These are phyloP conservation scores for Tetranychus truncatus DNA, from an alignment of 2,888 invertebrate genomes.

Conservation along the genomic window DNA sequence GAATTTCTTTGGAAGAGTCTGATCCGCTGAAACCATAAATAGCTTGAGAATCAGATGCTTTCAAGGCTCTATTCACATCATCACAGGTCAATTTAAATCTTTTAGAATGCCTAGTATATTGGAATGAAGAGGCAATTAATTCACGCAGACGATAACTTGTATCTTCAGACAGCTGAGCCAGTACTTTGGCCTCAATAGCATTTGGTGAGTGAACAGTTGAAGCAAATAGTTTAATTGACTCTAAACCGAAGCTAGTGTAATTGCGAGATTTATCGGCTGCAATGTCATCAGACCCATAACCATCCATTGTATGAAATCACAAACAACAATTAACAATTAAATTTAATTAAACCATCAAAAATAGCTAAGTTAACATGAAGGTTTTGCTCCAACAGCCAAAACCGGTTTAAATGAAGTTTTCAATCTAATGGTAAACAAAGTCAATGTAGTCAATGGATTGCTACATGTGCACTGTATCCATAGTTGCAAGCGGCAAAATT, in stretches of 20 bases:
- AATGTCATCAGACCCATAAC: neutral
- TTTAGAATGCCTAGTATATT: constrained; percentile 33
- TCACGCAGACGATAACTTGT: constrained; percentile 33
- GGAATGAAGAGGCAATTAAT: constrained; percentile 31
- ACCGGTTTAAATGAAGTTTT: too few relatives aligned
- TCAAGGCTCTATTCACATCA: constrained; percentile 33
- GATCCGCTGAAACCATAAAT: constrained; percentile 15
- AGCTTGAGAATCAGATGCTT: constrained; percentile 30
- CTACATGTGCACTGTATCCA: too few relatives aligned
- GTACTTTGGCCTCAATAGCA: constrained; percentile 30
- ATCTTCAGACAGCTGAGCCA: constrained; percentile 32
- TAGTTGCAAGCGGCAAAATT: too few relatives aligned
- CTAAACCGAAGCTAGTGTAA: constrained; percentile 23
- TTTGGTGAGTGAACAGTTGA: neutral
- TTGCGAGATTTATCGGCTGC: neutral
- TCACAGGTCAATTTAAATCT: constrained; percentile 31
- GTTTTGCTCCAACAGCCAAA: too few relatives aligned
- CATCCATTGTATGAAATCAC: neutral
- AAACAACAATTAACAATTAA: neutral
- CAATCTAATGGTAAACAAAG: too few relatives aligned
- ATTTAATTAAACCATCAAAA: too few relatives aligned
- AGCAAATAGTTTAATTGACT: constrained; percentile 31
- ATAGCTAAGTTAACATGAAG: too few relatives aligned
- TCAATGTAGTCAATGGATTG: too few relatives aligned
- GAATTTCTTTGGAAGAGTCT: neutral